These are phyloP conservation scores for Hylyphantes graminicola DNA, from an alignment of 1,140 invertebrate genomes.

Conservation along the genomic window DNA sequence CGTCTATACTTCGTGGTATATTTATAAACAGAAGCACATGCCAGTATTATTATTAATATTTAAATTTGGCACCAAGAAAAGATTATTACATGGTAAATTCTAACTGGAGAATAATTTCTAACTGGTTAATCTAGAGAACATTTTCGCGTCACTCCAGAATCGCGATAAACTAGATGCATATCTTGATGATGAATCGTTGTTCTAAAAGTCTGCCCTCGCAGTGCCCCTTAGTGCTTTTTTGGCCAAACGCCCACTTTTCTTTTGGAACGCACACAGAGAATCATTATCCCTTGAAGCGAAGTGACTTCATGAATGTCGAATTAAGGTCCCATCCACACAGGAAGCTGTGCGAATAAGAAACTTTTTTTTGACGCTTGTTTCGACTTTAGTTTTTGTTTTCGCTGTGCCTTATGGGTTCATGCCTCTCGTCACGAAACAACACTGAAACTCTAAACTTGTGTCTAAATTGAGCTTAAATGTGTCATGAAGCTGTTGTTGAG, in stretches of 20 bases:
- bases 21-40: too few species aligned
- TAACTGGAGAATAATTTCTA: too few species aligned
- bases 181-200: not conserved
- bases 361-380: not conserved
- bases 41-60: too few species aligned
- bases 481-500: too few species aligned
- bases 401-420: too few species aligned
- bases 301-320: slow-evolving; percentile 37
- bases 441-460: too few species aligned
- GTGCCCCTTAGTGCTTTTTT: slow-evolving; percentile 9
- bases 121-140: too few species aligned
- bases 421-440: too few species aligned
- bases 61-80: too few species aligned
- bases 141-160: not conserved
- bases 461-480: too few species aligned
- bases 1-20: too few species aligned
- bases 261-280: slow-evolving; percentile 7
- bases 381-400: not conserved
- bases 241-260: slow-evolving; percentile 37
- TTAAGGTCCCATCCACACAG: slow-evolving; percentile 11
- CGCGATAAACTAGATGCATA: not conserved
- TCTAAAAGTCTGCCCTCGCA: slow-evolving; percentile 15
- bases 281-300: slow-evolving; percentile 25
- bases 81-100: too few species aligned
- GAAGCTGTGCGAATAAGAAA: slow-evolving; percentile 14